Base-by-base conservation (phyloP, 1,140 invertebrate genomes). In the Chymomyza costata region DNA sequence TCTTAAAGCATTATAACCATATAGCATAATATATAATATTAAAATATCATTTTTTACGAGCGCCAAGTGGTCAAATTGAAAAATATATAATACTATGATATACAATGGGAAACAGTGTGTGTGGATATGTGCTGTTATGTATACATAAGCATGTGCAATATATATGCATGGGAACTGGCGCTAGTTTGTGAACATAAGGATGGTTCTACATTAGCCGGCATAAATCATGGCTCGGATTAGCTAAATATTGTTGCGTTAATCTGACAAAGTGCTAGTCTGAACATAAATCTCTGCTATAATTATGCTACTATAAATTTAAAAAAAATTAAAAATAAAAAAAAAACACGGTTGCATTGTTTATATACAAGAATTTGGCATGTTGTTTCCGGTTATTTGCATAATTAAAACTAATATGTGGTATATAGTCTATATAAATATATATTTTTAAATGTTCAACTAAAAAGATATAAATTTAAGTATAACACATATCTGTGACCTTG, bases 41-140 rank as follows among this genome's bases (percentile, higher is more conserved):
- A 80, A 73, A 78, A 80, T 52, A 43, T 15, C 59, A 65, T 80
- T 78, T 73, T 78, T 78, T 80, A 78, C 55, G 64, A 65, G 51
- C 45, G 54, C 60, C 71, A 80, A 78, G 63, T 78, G 62, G 64
- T 63, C 52, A 78, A 60, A 61, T 54, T 49, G 57, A 56, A 58
- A 47, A 67, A 39, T 45, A 55, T 56, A 53, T 65, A 52, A 37
- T 34, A 49, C 11, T 37, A 38, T 39, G 28, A 45, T n/a, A 53
- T 37, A 8, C 15, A 21, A 17, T 32, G 35, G 16, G 13, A 34
- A 8, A 34, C 13, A 11, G 16, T 37, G 8, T 37, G 32, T 11
- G 25, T 15, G 32, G 10, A 2, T 46, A 0, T 35, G 16, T 17
- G n/a, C n/a, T n/a, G 30, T 44, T 30, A 44, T 28, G n/a, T 17